These are phyloP conservation scores for Crotophaga sulcirostris DNA, from an alignment of 2,113 vertebrate genomes.

Conservation along the genomic window DNA sequence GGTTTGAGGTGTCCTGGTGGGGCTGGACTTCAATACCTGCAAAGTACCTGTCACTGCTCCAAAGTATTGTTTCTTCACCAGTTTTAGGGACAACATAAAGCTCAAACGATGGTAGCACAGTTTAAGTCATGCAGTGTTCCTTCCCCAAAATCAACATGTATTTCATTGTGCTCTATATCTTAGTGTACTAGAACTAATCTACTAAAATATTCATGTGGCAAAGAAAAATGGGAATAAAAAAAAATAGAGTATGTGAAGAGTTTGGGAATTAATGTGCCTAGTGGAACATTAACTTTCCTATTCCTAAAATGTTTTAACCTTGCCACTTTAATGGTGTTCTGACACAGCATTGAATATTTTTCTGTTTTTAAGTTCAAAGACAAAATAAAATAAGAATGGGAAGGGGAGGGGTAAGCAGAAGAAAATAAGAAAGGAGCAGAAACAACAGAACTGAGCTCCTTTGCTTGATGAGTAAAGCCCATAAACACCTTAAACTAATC, in stretches of 20 bases:
- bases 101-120: neutral
- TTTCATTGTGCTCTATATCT: neutral
- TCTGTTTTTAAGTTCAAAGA: neutral
- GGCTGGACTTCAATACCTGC: neutral
- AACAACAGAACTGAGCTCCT: neutral
- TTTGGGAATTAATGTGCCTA: neutral
- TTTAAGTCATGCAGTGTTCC: neutral
- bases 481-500: neutral
- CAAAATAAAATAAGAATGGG: neutral
- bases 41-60: neutral
- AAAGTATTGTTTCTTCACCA: neutral
- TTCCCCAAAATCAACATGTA: neutral
- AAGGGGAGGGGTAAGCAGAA: neutral
- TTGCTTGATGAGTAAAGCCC: neutral
- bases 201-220: constrained; percentile 27
- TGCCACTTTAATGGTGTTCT: neutral
- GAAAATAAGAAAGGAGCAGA: neutral
- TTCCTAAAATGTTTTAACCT: neutral
- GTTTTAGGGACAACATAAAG: neutral
- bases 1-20: neutral
- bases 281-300: neutral
- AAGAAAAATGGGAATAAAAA: constrained; percentile 7
- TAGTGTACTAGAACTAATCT: neutral
- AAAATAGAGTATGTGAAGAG: neutral
- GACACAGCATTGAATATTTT: neutral